phyloP scores from a whole-genome alignment of 1,140 invertebrate genomes.

The Danaus melanippus region DNA sequence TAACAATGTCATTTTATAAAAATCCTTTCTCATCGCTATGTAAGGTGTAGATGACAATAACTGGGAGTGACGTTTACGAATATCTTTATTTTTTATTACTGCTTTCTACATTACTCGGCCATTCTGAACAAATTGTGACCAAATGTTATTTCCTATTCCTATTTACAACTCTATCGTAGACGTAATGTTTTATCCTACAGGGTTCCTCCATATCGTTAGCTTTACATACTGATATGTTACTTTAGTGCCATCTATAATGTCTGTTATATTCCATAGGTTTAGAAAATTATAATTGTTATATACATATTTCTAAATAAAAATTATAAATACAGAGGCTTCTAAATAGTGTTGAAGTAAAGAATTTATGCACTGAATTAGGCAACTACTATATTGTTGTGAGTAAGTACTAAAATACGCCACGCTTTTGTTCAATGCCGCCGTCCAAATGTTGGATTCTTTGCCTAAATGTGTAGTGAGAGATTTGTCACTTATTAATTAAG shows the following conservation, averaged over 20 bases:
- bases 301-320: constrained; percentile 22
- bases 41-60: constrained; percentile 31
- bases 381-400: constrained; percentile 7
- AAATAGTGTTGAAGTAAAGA: constrained; percentile 3
- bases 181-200: constrained; percentile 61
- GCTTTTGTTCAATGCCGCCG: constrained; percentile 38
- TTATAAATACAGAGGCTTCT: constrained; percentile 10
- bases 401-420: constrained; percentile 18
- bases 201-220: constrained; percentile 70
- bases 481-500: background rate
- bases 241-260: constrained; percentile 47
- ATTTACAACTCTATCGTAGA: constrained; percentile 48
- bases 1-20: constrained; percentile 53
- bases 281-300: constrained; percentile 35
- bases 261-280: constrained; percentile 61
- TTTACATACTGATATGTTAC: constrained; percentile 63
- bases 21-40: constrained; percentile 29
- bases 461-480: constrained; percentile 3
- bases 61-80: constrained; percentile 44
- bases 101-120: constrained; percentile 38
- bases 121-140: constrained; percentile 57
- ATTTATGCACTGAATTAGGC: constrained; percentile 10
- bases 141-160: constrained; percentile 54
- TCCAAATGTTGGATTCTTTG: constrained; percentile 29
- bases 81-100: constrained; percentile 45